phyloP scores from a whole-genome alignment of 2,888 invertebrate species.

The Hypsopygia costalis region DNA sequence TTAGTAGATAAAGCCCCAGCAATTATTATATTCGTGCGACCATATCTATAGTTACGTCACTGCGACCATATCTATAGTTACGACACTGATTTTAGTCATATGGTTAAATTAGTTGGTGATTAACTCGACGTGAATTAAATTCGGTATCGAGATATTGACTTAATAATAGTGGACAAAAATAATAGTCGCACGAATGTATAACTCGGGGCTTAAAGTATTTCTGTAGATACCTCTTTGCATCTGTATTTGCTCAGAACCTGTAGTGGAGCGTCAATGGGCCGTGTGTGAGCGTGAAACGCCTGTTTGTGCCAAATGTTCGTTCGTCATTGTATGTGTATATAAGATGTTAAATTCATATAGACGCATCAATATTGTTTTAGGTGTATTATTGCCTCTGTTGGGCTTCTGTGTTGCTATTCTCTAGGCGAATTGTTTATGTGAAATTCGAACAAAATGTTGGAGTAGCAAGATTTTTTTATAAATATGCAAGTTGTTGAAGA shows the following conservation, averaged over 20 bases:
- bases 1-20: conserved; percentile 49
- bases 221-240: conserved; percentile 73
- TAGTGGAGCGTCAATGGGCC: conserved; percentile 55
- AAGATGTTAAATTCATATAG: conserved; percentile 42
- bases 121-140: conserved; percentile 1
- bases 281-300: conserved; percentile 65
- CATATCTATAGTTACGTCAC: background rate
- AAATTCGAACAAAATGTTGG: background rate
- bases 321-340: conserved; percentile 56
- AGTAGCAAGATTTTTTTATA: background rate
- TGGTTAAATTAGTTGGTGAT: background rate
- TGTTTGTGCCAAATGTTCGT: conserved; percentile 74
- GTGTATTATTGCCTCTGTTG: conserved; percentile 20
- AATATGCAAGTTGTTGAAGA: background rate
- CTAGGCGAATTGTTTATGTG: conserved; percentile 22
- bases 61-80: too few relatives aligned
- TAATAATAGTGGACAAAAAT: conserved; percentile 7
- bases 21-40: conserved; percentile 14
- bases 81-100: too few relatives aligned
- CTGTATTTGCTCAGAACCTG: conserved; percentile 77
- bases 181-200: conserved; percentile 18
- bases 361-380: conserved; percentile 39
- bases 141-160: background rate
- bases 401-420: conserved; percentile 35
- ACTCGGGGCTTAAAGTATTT: conserved; percentile 34